Conservation (phyloP, 2,797 vertebrate genomes). For the Anniella stebbinsi region DNA sequence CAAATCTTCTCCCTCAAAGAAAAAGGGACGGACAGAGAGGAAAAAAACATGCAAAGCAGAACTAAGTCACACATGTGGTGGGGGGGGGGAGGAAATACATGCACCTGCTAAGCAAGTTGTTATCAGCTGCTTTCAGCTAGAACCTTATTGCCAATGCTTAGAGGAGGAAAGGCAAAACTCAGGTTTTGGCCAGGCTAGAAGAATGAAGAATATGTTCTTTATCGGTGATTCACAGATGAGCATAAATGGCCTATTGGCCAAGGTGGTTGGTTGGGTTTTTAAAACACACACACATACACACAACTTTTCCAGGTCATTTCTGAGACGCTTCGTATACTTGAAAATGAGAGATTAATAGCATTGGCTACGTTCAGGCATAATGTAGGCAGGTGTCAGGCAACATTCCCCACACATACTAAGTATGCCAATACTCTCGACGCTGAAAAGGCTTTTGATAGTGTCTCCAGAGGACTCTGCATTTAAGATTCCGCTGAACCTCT, state of each 20-base stretch:
- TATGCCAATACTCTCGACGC: constrained; percentile 11
- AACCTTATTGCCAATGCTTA: not conserved
- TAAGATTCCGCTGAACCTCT: constrained; percentile 19
- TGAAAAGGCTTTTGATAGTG: constrained; percentile 25
- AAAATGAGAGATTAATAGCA: constrained; percentile 36
- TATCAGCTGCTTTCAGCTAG: not conserved
- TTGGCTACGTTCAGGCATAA: constrained; percentile 27
- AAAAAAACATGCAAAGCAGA: not conserved
- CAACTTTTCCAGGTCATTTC: constrained; percentile 21
- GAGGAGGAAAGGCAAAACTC: not conserved
- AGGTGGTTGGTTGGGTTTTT: not conserved
- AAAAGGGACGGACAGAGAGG: not conserved
- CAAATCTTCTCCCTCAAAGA: not conserved
- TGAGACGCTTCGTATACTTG: constrained; percentile 41
- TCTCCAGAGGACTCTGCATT: constrained; percentile 14
- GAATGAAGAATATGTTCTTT: constrained; percentile 8
- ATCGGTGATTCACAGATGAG: constrained; percentile 4
- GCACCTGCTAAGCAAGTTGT: not conserved
- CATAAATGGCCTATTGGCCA: not conserved
- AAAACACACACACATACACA: not conserved
- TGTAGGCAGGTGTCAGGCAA: constrained; percentile 45
- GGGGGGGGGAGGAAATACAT: not conserved
- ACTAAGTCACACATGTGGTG: not conserved
- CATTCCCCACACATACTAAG: constrained; percentile 6
- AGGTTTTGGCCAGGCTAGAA: not conserved